These are phyloP conservation scores for Orgyia antiqua DNA, from an alignment of 2,888 invertebrate species.

Conservation along the genomic window DNA sequence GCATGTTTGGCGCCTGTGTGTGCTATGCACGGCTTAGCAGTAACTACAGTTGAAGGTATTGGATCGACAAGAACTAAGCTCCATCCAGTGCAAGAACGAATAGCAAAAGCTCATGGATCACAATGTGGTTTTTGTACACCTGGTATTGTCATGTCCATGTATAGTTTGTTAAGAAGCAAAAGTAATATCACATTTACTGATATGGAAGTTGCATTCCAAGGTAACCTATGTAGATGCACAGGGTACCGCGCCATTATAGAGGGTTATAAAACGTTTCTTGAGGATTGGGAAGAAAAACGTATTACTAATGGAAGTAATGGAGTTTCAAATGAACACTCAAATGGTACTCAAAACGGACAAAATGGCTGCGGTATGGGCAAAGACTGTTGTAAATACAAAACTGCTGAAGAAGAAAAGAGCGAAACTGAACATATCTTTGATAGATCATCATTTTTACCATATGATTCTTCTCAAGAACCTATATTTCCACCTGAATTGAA, in stretches of 20 bases:
- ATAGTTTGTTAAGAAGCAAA: conserved; percentile 82
- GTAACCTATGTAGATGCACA: conserved; percentile 89
- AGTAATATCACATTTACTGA: conserved; percentile 73
- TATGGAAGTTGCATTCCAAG: conserved; percentile 86
- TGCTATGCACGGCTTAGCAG: conserved; percentile 87
- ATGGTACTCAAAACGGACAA: conserved; percentile 23
- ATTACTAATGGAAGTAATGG: conserved; percentile 29
- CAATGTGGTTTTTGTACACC: conserved; percentile 95
- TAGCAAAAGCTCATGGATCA: conserved; percentile 90
- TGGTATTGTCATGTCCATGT: conserved; percentile 96
- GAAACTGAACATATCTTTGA: conserved; percentile 78
- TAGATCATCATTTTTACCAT: conserved; percentile 80
- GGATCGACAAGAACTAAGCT: conserved; percentile 85
- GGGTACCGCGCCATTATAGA: conserved; percentile 92
- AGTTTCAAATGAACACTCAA: conserved; percentile 21
- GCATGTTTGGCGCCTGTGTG: conserved; percentile 90
- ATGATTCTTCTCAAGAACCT: conserved; percentile 86
- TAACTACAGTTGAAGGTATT: conserved; percentile 93
- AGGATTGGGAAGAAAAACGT: conserved; percentile 81
- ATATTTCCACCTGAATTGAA: conserved; percentile 91
- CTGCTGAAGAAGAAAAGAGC: conserved; percentile 48
- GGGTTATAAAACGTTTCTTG: conserved; percentile 86
- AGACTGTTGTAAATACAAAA: conserved; percentile 80
- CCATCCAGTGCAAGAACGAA: conserved; percentile 89
- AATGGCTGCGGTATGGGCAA: conserved; percentile 79